Base-by-base conservation (phyloP, 2,888 invertebrate species). In the Cyclophora albipunctata region DNA sequence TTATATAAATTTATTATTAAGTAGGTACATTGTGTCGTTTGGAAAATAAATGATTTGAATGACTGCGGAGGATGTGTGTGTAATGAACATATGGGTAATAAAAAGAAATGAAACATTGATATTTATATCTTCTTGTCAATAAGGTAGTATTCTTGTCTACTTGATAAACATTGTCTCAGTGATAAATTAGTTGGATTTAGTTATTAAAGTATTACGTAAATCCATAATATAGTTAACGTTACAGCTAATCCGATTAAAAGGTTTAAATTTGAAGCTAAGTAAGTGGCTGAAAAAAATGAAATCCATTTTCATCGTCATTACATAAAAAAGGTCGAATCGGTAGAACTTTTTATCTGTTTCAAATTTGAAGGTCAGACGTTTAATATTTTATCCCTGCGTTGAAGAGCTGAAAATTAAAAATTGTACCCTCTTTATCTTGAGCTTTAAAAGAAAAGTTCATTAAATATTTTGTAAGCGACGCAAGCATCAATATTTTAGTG, bases 241-340 rank as follows among this genome's bases (percentile, higher is more conserved):
- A 49, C 44, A 42, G 46, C 42, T 50, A 42, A 47, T 57, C 42
- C 45, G 37, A 37, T 37, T 37, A 37, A 37, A 37, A 37, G 4
- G 37, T 37, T 44, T 48, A 52, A 57, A 59, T 60, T 20, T 20
- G 20, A 20, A 37, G 4, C 5, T 37, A 37, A 37, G 37, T 37
- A 37, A 37, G 37, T 37, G 5, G 5, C 37, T 37, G 37, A 37
- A 37, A 5, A 37, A 5, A 54, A 54, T 58, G 49, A 46, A 55
- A 53, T 53, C 62, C 57, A 62, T 62, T 62, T 56, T 58, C 63
- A 62, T 62, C 58, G 55, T 59, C 60, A 64, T 69, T 66, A 65
- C 58, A 59, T 60, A 63, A 64, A 69, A 69, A 71, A 65, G 67
- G 64, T 65, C 60, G 51, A 54, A 46, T 50, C 58, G 60, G 53